Percentiles rank a stretch among this genome's conserved stretches.
These are phyloP conservation scores for Dipodomys merriami DNA, from an alignment of 2,113 vertebrate genomes.

Conservation along the genomic window DNA sequence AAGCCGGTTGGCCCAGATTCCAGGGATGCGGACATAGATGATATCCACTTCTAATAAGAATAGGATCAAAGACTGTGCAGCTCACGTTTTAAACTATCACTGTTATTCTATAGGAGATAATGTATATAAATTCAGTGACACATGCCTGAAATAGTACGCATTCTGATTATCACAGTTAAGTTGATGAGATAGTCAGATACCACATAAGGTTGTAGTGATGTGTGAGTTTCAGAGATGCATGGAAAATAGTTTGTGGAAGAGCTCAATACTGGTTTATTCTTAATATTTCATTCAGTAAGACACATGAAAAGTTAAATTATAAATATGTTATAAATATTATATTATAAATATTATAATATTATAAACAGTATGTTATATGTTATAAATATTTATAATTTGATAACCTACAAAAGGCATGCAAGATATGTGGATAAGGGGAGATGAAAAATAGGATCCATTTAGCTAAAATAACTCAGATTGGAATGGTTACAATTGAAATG, in stretches of 20 bases:
- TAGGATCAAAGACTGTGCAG: neutral
- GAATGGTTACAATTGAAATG: conserved; percentile 17
- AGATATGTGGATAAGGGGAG: neutral
- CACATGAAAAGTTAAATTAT: conserved; percentile 23
- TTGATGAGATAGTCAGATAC: conserved; percentile 3
- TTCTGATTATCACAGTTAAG: conserved; percentile 10
- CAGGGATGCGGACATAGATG: neutral
- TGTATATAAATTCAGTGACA: neutral
- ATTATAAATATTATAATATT: too few species aligned
- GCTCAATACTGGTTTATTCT: neutral
- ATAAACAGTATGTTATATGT: neutral
- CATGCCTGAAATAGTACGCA: neutral
- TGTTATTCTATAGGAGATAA: conserved; percentile 10
- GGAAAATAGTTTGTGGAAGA: neutral
- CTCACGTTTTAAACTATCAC: neutral
- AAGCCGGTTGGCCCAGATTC: neutral
- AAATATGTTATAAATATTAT: neutral
- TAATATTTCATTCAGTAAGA: conserved; percentile 37
- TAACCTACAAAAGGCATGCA: neutral
- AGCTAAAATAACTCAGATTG: neutral
- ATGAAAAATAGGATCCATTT: neutral
- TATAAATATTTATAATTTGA: neutral
- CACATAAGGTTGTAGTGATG: neutral
- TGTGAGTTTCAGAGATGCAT: conserved; percentile 5
- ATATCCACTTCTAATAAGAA: conserved; percentile 11